These are phyloP conservation scores for Strigamia transsilvanica DNA, from an alignment of 2,888 invertebrate species.

Conservation along the genomic window DNA sequence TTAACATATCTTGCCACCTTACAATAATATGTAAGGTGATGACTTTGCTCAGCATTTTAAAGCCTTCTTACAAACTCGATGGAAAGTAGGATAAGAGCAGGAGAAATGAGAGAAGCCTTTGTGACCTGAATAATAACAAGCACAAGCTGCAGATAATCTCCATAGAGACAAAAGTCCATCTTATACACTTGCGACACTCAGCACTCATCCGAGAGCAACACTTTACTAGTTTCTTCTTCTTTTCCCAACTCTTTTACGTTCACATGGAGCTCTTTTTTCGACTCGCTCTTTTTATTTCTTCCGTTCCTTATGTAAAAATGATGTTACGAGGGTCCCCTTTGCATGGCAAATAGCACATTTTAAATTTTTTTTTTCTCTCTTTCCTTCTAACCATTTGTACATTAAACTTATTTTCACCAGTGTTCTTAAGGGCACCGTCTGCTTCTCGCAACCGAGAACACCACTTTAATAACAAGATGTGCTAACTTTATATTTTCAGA, in stretches of 20 bases:
- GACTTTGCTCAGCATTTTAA: conserved; percentile 26
- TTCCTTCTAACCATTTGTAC: conserved; percentile 3
- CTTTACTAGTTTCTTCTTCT: not conserved
- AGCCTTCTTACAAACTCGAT: conserved; percentile 30
- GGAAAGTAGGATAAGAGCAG: conserved; percentile 9
- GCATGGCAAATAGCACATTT: conserved; percentile 36
- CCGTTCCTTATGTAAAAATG: conserved; percentile 24
- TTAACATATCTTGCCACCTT: not conserved
- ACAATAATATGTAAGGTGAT: conserved; percentile 34
- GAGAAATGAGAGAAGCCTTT: conserved; percentile 24
- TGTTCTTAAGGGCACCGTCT: not conserved
- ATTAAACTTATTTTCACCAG: conserved; percentile 21
- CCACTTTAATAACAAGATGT: not conserved
- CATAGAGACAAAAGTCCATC: conserved; percentile 38
- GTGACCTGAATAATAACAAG: conserved; percentile 38
- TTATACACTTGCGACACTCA: conserved; percentile 34
- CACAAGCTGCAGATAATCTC: conserved; percentile 38
- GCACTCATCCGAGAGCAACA: conserved; percentile 27
- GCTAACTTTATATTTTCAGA: too few species aligned
- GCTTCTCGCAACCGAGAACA: not conserved
- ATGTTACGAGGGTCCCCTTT: conserved; percentile 12
- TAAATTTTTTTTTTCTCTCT: conserved; percentile 12
- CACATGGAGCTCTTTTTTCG: conserved; percentile 18
- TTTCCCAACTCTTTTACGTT: not conserved
- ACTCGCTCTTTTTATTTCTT: conserved; percentile 10